Conservation (phyloP, 2,888 invertebrate genomes). For the Harpalus rufipes region DNA sequence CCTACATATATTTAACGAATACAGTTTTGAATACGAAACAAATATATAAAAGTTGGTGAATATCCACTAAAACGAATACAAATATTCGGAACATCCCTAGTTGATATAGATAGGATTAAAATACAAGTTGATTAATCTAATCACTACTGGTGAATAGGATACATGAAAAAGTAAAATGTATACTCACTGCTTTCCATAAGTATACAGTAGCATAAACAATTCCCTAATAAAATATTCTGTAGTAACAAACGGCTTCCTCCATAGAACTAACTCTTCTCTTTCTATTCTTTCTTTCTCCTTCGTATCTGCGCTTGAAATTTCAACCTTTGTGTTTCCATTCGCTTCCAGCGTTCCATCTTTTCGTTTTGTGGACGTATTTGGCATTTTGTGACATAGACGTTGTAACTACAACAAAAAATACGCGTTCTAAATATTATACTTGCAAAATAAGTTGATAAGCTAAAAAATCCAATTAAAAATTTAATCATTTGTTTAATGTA, state of each 20-base stretch:
- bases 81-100: too few relatives aligned
- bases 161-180: not conserved
- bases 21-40: too few relatives aligned
- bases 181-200: conserved; percentile 81
- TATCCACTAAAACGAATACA: too few relatives aligned
- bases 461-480: conserved; percentile 52
- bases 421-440: not conserved
- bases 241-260: conserved; percentile 89
- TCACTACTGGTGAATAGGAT: too few relatives aligned
- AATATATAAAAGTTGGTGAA: too few relatives aligned
- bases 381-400: conserved; percentile 83
- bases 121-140: too few relatives aligned
- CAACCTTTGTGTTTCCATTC: conserved; percentile 70
- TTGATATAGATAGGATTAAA: too few relatives aligned
- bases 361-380: conserved; percentile 75
- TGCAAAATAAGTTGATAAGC: conserved; percentile 56
- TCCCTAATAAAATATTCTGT: conserved; percentile 89
- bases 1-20: too few relatives aligned
- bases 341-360: conserved; percentile 71
- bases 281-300: conserved; percentile 80
- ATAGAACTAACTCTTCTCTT: conserved; percentile 85
- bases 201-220: conserved; percentile 82
- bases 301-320: conserved; percentile 61
- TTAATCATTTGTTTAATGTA: too few relatives aligned
- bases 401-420: conserved; percentile 78